Base-by-base conservation (phyloP, 2,797 vertebrate genomes). In the Aldrovandia affinis region DNA sequence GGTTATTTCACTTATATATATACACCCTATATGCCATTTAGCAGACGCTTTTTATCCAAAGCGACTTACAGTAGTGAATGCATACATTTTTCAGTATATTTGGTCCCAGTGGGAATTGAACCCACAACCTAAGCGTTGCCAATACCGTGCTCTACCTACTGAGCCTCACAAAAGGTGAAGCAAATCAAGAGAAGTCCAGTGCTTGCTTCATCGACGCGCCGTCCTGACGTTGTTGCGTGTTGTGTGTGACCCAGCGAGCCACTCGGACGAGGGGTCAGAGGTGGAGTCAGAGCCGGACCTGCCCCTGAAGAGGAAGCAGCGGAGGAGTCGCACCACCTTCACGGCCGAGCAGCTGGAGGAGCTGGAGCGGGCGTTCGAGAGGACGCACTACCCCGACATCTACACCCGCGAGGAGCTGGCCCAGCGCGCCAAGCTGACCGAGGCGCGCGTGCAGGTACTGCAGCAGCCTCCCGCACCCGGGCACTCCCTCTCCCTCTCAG, bases 301-400 rank as follows among this genome's bases (percentile, higher is more conserved):
- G 84, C 98, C 98, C 0, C 92, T 99, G 0, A 98, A 98, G 92
- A 95, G 98, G 90, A 99, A 99, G 86, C 98, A 99, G 89, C 95
- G 98, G 3, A 94, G 98, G 59, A 98, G 97, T 87, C 95, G 98
- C n/a, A 99, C 98, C 86, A 99, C 98, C 36, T 99, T 99, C 90
- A 99, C 97, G 0, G 97, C 97, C 0, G 98, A 99, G 86, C 98
- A 99, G 88, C 95, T 99, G 86, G 98, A 99, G 87, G 97, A 99
- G 82, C 93, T 99, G 92, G 98, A 99, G 88, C 92, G 97, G n/a
- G 98, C 97, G 65, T 99, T 99, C 6, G 98, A 99, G 88, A 96
- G 97, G 86, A 99, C 98, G 14, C 98, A 99, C 89, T 99, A 99
- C 87, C 98, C 98, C 0, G 98, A 99, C 87, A 99, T 99, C 90